Evolutionary conservation across 2,888 invertebrate species (phyloP).

Genomic region (Saturnia japonica): DNA sequence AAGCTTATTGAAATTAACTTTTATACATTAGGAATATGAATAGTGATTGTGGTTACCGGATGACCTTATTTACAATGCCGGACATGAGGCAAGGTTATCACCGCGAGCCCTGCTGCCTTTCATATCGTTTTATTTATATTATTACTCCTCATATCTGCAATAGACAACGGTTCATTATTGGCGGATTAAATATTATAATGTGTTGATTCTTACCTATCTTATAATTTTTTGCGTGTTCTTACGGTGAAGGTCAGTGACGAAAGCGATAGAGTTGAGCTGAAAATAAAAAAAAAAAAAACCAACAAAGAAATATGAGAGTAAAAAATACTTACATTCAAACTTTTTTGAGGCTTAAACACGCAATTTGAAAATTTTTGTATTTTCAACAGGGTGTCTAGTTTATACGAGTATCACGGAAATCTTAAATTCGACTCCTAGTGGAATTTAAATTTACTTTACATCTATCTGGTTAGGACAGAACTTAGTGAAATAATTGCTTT

Average conservation of each 20-base stretch:
- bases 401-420: no score
- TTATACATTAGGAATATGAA: slow-evolving; percentile 34
- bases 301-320: no score
- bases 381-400: not conserved
- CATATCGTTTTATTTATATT: slow-evolving; percentile 43
- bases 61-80: slow-evolving; percentile 63
- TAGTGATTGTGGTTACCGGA: slow-evolving; percentile 46
- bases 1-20: slow-evolving; percentile 13
- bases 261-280: no score
- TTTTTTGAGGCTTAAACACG: not conserved
- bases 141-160: slow-evolving; percentile 31
- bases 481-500: not conserved
- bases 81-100: slow-evolving; percentile 62
- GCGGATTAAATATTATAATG: slow-evolving; percentile 20
- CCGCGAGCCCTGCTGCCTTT: slow-evolving; percentile 49
- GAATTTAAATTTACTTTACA: not conserved
- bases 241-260: not conserved
- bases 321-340: no score
- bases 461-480: not conserved
- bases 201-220: not conserved
- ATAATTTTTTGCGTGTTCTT: not conserved
- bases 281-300: no score
- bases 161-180: slow-evolving; percentile 28
- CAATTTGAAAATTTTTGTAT: not conserved
- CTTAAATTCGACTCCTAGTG: no score